These are phyloP conservation scores for Acanthosoma haemorrhoidale DNA, from an alignment of 2,888 invertebrate genomes.

Conservation along the genomic window DNA sequence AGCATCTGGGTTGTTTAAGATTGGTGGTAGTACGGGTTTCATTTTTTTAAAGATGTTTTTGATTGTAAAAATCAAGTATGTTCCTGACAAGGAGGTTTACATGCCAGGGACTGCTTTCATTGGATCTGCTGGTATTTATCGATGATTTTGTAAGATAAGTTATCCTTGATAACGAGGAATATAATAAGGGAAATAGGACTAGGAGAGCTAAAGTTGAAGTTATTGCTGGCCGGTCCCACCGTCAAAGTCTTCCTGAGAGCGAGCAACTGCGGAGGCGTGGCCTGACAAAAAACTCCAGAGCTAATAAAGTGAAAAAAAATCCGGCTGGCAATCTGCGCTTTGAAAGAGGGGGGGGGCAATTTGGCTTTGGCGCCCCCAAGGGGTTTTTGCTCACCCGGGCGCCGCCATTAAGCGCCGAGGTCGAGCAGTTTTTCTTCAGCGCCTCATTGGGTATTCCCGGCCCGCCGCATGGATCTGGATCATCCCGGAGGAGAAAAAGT, in stretches of 20 bases:
- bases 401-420: slow-evolving; percentile 23
- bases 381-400: not conserved
- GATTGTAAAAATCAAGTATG: too few species aligned
- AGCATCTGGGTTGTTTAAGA: too few species aligned
- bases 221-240: slow-evolving; percentile 6
- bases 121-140: too few species aligned
- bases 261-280: not conserved
- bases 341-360: slow-evolving; percentile 19
- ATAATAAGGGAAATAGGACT: too few species aligned
- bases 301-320: slow-evolving; percentile 23
- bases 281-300: not conserved
- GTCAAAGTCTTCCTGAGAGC: slow-evolving; percentile 6
- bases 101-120: too few species aligned
- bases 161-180: too few species aligned
- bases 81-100: too few species aligned
- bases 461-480: not conserved
- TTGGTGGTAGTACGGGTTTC: too few species aligned
- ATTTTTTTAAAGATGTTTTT: too few species aligned
- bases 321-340: slow-evolving; percentile 7
- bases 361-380: slow-evolving; percentile 18
- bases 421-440: not conserved
- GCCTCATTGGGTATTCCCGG: not conserved
- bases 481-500: slow-evolving; percentile 5
- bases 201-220: too few species aligned
- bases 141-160: too few species aligned